Percentiles rank a stretch among this genome's conserved stretches.
Conservation (phyloP, 2,797 vertebrate genomes). For the Karalla daura region DNA sequence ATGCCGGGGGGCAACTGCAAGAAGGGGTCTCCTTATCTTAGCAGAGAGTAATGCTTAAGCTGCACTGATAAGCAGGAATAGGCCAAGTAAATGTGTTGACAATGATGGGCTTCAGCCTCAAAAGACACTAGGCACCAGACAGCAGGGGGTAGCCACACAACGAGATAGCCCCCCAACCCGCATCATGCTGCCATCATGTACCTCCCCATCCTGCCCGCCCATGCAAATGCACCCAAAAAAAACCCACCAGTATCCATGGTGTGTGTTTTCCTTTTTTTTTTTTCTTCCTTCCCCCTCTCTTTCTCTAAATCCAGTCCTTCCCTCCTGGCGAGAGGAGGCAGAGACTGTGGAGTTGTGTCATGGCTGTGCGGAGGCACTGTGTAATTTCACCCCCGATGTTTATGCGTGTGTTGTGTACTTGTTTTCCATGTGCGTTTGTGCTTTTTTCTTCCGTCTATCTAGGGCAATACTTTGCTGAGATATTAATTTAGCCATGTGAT, state of each 20-base stretch:
- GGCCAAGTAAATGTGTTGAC: constrained; percentile 67
- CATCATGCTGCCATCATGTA: constrained; percentile 10
- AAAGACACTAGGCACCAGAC: constrained; percentile 39
- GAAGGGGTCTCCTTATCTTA: constrained; percentile 67
- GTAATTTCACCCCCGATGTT: constrained; percentile 41
- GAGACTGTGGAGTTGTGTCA: constrained; percentile 21
- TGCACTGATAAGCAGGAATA: constrained; percentile 67
- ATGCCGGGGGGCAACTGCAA: constrained; percentile 60
- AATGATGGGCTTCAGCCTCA: constrained; percentile 57
- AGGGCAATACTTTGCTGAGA: constrained; percentile 68
- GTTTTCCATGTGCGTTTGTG: not conserved
- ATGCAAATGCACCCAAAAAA: not conserved
- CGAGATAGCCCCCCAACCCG: not conserved
- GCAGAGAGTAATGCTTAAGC: constrained; percentile 57
- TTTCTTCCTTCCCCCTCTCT: not conserved
- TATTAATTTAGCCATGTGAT: constrained; percentile 61
- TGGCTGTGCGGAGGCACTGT: constrained; percentile 48
- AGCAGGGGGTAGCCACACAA: constrained; percentile 5
- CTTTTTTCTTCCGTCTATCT: constrained; percentile 55
- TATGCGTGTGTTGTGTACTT: constrained; percentile 14
- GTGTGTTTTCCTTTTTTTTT: not conserved
- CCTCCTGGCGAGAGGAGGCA: constrained; percentile 17
- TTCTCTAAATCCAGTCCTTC: constrained; percentile 16
- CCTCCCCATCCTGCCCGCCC: not conserved
- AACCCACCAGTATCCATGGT: not conserved